Evolutionary conservation across 2,113 vertebrate species (phyloP), one percentile per base, ranked within the genome.

Genomic region (Strix uralensis): DNA sequence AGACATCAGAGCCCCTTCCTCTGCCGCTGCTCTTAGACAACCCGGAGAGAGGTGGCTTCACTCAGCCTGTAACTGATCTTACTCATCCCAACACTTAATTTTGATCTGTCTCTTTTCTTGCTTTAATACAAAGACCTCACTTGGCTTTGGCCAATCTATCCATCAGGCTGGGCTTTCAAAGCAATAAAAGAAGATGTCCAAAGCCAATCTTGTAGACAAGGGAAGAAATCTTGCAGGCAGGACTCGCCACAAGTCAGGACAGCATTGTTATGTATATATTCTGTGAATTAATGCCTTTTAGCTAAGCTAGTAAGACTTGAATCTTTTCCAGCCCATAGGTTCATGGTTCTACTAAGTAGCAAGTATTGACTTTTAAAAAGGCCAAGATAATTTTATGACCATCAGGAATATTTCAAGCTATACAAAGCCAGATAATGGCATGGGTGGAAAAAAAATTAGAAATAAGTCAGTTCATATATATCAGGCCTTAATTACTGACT

Each of bases 301-400:
- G 79, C 83, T 55, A 70, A 83, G 77, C 42, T 42, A 73, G 59
- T 25, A n/a, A 71, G 65, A 57, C 42, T 82, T 94, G 89, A 90
- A 55, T 79, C 51, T 88, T 34, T 95, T 88, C 94, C 92, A 90
- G 80, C 57, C 92, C 3, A 0, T 30, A 88, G 82, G 82, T 82
- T 92, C 44, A 79, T 15, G 42, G 94, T 85, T 95, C 71, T 52
- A 71, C 86, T 86, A 71, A 88, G 86, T 38, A 94, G 65, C 70
- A 90, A 73, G 89, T 87, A 92, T 81, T 81, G 92, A 95, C 94
- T 95, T 95, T 92, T 88, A 36, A 85, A 96, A 95, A 94, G 78
- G 82, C 79, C 79, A 78, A 92, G 86, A 91, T 82, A 90, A 92
- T 88, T 92, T 90, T 95, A 95, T 74, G 86, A 80, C 80, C 71